phyloP scores from a whole-genome alignment of 2,888 invertebrate species.

The Xestia rhomboidea region DNA sequence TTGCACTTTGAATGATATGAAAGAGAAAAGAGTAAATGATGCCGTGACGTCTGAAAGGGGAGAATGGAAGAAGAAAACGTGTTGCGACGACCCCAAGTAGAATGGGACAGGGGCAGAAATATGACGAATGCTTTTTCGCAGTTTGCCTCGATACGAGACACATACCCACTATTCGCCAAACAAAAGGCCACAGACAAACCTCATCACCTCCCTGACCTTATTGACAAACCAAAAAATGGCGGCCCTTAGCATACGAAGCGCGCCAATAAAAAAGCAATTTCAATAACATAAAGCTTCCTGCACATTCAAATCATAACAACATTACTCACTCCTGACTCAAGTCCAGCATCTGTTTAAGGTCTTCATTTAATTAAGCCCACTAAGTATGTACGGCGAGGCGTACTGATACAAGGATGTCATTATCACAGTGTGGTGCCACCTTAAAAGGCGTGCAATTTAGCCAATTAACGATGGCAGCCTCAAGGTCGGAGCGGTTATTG shows the following conservation, averaged over 20 bases:
- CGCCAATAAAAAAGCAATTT: slow-evolving; percentile 66
- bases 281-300: slow-evolving; percentile 70
- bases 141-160: not conserved
- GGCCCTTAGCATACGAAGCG: slow-evolving; percentile 47
- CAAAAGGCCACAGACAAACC: slow-evolving; percentile 33
- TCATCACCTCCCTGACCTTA: slow-evolving; percentile 46
- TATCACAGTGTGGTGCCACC: slow-evolving; percentile 78
- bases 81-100: too few species aligned
- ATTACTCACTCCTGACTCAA: slow-evolving; percentile 70
- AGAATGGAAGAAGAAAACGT: too few species aligned
- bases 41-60: too few species aligned
- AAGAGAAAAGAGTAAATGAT: too few species aligned
- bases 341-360: slow-evolving; percentile 62
- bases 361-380: slow-evolving; percentile 77
- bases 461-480: slow-evolving; percentile 82
- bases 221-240: slow-evolving; percentile 40
- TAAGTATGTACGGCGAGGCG: slow-evolving; percentile 76
- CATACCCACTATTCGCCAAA: slow-evolving; percentile 12
- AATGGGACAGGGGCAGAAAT: too few species aligned
- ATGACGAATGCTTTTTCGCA: not conserved
- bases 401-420: slow-evolving; percentile 83
- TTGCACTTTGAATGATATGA: too few species aligned
- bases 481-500: slow-evolving; percentile 83
- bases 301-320: slow-evolving; percentile 69
- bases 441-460: slow-evolving; percentile 87